Evolutionary conservation across 2,797 vertebrate species (phyloP).

Genomic region (Phrynocephalus guinanensis): DNA sequence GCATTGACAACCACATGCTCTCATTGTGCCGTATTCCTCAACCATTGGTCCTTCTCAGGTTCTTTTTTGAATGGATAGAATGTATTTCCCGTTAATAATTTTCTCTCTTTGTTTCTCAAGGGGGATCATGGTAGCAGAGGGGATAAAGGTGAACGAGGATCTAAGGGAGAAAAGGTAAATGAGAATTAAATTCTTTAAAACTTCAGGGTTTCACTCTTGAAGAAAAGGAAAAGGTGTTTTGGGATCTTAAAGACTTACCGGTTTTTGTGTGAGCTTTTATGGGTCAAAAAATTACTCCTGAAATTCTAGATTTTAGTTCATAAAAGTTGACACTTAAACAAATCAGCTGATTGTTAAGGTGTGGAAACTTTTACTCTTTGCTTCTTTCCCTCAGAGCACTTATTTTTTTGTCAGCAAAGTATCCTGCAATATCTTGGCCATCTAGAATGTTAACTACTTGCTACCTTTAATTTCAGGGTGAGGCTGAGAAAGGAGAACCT

Average conservation of each 20-base stretch:
- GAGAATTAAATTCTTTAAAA: slow-evolving; percentile 12
- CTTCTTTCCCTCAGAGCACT: too few species aligned
- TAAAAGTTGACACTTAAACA: too few species aligned
- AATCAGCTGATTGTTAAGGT: too few species aligned
- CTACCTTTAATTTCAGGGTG: slow-evolving; percentile 79
- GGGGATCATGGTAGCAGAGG: slow-evolving; percentile 70
- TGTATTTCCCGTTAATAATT: not conserved
- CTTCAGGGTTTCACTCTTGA: too few species aligned
- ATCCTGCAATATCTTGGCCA: not conserved
- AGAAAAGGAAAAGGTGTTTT: too few species aligned
- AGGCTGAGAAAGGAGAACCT: slow-evolving; percentile 80
- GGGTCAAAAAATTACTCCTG: too few species aligned
- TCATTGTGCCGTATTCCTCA: not conserved
- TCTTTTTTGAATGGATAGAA: not conserved
- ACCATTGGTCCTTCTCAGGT: not conserved
- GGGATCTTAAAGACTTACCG: too few species aligned
- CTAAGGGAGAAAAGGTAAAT: slow-evolving; percentile 77
- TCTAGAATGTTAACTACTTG: slow-evolving; percentile 32
- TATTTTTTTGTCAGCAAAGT: not conserved
- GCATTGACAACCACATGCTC: not conserved
- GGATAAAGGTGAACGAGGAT: slow-evolving; percentile 74
- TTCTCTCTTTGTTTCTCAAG: slow-evolving; percentile 59
- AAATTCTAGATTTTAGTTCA: too few species aligned
- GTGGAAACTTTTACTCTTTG: too few species aligned
- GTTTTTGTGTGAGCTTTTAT: too few species aligned